These are phyloP conservation scores for Psix sp. DNA, from an alignment of 1,140 invertebrate genomes.

Conservation along the genomic window DNA sequence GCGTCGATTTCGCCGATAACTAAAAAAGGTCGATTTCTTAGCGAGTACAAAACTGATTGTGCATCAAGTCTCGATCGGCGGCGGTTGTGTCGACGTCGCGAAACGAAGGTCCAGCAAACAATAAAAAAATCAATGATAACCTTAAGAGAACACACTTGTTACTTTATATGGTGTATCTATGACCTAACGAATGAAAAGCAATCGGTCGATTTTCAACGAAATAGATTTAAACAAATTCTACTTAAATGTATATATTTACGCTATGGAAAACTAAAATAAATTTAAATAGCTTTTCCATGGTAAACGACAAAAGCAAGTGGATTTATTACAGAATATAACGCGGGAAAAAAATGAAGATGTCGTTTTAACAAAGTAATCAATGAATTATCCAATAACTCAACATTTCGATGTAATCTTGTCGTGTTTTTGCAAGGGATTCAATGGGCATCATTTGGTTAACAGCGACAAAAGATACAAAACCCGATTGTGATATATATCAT, in stretches of 20 bases:
- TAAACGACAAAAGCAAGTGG: no score
- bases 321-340: no score
- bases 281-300: no score
- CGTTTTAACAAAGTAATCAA: background rate
- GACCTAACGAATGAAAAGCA: no score
- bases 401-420: constrained; percentile 46
- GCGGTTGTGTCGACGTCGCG: constrained; percentile 3
- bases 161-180: no score
- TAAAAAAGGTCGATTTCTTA: background rate
- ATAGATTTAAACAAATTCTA: no score
- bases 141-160: background rate
- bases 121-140: constrained; percentile 1
- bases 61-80: constrained; percentile 30
- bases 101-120: constrained; percentile 3
- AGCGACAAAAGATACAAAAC: constrained; percentile 60
- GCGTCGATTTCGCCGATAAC: constrained; percentile 14
- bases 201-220: no score
- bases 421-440: constrained; percentile 75
- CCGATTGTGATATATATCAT: constrained; percentile 70
- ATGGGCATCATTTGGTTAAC: constrained; percentile 74
- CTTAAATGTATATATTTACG: no score
- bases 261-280: no score
- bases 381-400: no score
- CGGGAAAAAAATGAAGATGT: background rate
- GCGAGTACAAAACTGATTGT: constrained; percentile 30